phyloP scores from a whole-genome alignment of 2,797 vertebrate genomes.

The Macrochelys suwanniensis region DNA sequence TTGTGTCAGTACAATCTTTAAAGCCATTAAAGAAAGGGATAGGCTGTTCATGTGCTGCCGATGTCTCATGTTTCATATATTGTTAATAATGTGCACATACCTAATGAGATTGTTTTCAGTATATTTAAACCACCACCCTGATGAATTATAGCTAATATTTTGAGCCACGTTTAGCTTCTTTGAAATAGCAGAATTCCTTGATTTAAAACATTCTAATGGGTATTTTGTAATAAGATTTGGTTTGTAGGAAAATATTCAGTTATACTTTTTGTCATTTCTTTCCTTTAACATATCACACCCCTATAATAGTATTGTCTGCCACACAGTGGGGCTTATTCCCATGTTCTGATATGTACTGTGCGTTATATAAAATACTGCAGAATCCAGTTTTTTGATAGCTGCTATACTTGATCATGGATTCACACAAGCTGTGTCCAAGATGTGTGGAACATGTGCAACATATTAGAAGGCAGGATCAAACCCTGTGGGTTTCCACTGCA shows the following conservation, averaged over 20 bases:
- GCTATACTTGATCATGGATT: background rate
- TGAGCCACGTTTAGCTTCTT: background rate
- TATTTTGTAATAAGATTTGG: background rate
- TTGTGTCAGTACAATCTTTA: background rate
- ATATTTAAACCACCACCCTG: background rate
- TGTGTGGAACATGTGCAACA: background rate
- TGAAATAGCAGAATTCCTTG: background rate
- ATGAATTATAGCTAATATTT: background rate
- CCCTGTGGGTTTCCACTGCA: background rate
- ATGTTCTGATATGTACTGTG: background rate
- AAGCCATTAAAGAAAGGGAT: background rate
- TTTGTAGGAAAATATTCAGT: background rate
- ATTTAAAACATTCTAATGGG: background rate
- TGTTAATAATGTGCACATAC: background rate
- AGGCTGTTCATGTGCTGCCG: background rate
- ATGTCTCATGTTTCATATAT: background rate
- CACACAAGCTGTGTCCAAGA: background rate
- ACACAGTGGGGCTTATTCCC: background rate
- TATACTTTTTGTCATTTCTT: background rate
- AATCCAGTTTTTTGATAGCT: background rate
- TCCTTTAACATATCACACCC: fast-evolving
- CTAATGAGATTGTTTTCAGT: background rate
- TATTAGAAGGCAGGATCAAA: background rate
- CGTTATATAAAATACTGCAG: background rate
- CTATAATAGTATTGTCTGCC: background rate